These are phyloP conservation scores for Macroglossus sobrinus DNA, from an alignment of 2,113 vertebrate genomes.

Conservation along the genomic window DNA sequence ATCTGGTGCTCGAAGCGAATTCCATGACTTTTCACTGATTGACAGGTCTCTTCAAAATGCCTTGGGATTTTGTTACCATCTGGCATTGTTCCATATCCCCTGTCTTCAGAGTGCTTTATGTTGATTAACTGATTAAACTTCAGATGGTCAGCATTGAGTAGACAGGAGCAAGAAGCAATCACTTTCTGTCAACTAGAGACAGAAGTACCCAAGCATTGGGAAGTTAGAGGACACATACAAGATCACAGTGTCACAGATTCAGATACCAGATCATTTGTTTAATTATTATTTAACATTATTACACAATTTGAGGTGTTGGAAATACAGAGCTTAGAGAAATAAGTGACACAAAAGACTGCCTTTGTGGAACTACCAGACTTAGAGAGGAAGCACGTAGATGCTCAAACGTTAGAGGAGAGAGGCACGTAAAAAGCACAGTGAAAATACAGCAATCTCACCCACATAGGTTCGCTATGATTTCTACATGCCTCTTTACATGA, in stretches of 20 bases:
- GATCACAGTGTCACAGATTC: not conserved
- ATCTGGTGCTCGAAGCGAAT: not conserved
- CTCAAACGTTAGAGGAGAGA: not conserved
- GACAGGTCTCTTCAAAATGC: not conserved
- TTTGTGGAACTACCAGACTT: not conserved
- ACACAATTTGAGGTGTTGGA: not conserved
- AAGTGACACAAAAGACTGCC: not conserved
- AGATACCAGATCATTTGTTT: not conserved
- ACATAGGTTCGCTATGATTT: not conserved
- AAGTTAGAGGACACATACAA: not conserved
- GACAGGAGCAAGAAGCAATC: not conserved
- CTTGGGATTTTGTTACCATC: not conserved
- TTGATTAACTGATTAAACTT: not conserved
- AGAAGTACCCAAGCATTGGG: not conserved
- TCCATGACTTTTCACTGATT: not conserved
- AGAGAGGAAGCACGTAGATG: not conserved
- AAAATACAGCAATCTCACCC: not conserved
- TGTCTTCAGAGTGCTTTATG: not conserved
- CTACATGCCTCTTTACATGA: no score
- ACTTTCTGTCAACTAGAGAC: not conserved
- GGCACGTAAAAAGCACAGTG: not conserved
- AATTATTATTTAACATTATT: not conserved
- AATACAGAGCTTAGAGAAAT: not conserved
- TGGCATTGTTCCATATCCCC: not conserved
- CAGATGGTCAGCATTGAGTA: not conserved